phyloP scores from a whole-genome alignment of 1,140 invertebrate genomes.

The Anagrus nilaparvatae region DNA sequence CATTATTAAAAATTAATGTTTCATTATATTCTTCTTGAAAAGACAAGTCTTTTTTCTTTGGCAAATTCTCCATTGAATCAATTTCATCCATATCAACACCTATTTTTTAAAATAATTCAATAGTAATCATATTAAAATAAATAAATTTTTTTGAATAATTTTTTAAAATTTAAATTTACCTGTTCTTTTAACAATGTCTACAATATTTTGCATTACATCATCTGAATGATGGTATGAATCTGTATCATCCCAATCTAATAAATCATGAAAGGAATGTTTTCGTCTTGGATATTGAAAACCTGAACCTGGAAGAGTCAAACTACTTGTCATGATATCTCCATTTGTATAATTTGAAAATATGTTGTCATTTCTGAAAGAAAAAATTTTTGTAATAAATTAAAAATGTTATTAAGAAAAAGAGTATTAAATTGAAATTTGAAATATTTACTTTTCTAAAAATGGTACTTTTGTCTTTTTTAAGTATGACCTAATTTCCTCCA shows the following conservation, averaged over 20 bases:
- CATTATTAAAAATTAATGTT: conserved; percentile 84
- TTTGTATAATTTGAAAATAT: conserved; percentile 40
- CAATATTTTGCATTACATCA: conserved; percentile 68
- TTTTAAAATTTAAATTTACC: too few species aligned
- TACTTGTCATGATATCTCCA: conserved; percentile 46
- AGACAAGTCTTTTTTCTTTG: conserved; percentile 44
- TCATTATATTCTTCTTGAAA: conserved; percentile 69
- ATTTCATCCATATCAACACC: conserved; percentile 51
- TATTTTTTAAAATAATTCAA: conserved; percentile 27
- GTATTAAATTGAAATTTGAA: conserved; percentile 5
- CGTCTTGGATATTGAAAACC: conserved; percentile 45
- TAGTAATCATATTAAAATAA: conserved; percentile 7
- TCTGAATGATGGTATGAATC: conserved; percentile 47
- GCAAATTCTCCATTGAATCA: conserved; percentile 46
- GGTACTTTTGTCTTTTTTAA: conserved; percentile 64
- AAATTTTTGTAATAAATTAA: conserved; percentile 8
- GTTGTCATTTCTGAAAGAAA: conserved; percentile 44
- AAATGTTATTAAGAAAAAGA: conserved; percentile 3
- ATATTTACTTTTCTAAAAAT: conserved; percentile 36
- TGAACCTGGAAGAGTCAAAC: conserved; percentile 44
- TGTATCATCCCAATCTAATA: conserved; percentile 56
- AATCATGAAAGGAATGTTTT: conserved; percentile 66
- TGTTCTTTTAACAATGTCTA: conserved; percentile 67
- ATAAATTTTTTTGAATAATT: too few species aligned
- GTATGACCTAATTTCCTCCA: conserved; percentile 71